A percentile compares a stretch with the other conserved stretches of the same genome.
phyloP scores from a whole-genome alignment of 2,888 invertebrate species.

The Callimorpha dominula region DNA sequence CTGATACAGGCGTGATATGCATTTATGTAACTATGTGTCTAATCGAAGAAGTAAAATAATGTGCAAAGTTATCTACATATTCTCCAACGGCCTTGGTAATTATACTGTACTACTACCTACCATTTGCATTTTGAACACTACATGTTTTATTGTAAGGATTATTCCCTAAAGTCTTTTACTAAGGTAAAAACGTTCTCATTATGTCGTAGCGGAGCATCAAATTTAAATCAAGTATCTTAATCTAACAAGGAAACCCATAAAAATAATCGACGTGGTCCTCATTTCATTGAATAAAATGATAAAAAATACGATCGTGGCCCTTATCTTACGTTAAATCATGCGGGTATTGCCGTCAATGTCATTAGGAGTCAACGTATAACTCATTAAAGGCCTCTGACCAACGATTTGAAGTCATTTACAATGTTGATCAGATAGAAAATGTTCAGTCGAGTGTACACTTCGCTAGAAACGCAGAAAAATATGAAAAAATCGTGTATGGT shows the following conservation, averaged over 20 bases:
- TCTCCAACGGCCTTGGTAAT: neutral
- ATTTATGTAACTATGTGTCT: neutral
- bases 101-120: neutral
- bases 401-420: conserved; percentile 56
- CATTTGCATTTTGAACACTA: neutral
- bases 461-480: conserved; percentile 39
- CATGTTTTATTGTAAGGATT: neutral
- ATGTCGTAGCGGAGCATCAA: neutral
- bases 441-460: conserved; percentile 46
- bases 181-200: neutral
- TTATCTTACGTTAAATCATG: conserved; percentile 14
- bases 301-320: conserved; percentile 6
- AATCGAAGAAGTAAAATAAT: neutral
- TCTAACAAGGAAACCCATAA: conserved; percentile 11
- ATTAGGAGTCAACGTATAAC: conserved; percentile 52
- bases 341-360: conserved; percentile 30
- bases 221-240: neutral
- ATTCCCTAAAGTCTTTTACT: neutral
- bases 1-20: too few species aligned
- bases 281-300: conserved; percentile 14
- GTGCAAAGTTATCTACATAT: neutral
- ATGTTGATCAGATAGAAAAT: conserved; percentile 66
- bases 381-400: conserved; percentile 55
- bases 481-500: conserved; percentile 28
- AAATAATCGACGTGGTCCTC: conserved; percentile 5